A percentile compares a stretch with the other conserved stretches of the same genome.
phyloP scores from a whole-genome alignment of 2,888 invertebrate species.

The Protodeltote pygarga region DNA sequence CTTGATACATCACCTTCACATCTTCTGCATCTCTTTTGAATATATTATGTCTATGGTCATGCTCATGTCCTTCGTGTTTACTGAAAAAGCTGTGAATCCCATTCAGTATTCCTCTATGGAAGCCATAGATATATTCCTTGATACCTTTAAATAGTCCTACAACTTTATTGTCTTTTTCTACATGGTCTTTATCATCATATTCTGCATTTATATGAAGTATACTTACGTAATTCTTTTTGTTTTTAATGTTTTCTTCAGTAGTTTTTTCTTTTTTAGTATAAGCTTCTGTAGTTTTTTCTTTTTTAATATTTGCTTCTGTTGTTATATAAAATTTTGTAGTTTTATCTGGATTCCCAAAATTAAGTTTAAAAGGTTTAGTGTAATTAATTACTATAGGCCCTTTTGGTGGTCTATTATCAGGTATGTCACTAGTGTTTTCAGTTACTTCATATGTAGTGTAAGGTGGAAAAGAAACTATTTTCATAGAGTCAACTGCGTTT shows the following conservation, averaged over 20 bases:
- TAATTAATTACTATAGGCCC: slow-evolving; percentile 61
- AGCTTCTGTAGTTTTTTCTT: slow-evolving; percentile 2
- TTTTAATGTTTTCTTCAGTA: slow-evolving; percentile 16
- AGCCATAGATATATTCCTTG: slow-evolving; percentile 53
- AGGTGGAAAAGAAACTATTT: slow-evolving; percentile 13
- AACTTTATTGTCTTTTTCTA: slow-evolving; percentile 26
- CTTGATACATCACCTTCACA: not conserved
- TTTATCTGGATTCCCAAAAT: slow-evolving; percentile 31
- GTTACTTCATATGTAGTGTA: slow-evolving; percentile 64
- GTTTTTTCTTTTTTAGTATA: slow-evolving; percentile 11
- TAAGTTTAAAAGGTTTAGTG: slow-evolving; percentile 30
- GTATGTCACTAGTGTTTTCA: slow-evolving; percentile 68
- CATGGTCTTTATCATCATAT: slow-evolving; percentile 41
- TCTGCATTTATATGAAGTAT: slow-evolving; percentile 60
- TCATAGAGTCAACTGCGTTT: slow-evolving; percentile 13
- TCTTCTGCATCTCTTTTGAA: slow-evolving; percentile 1
- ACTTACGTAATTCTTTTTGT: slow-evolving; percentile 40
- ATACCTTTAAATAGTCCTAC: slow-evolving; percentile 49
- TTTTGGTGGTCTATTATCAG: slow-evolving; percentile 55
- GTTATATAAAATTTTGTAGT: no score
- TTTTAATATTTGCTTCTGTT: no score
- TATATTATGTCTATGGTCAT: not conserved
- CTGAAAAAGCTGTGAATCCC: slow-evolving; percentile 57
- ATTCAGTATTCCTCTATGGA: slow-evolving; percentile 57
- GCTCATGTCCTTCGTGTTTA: slow-evolving; percentile 32